Conservation (phyloP, 1,140 invertebrate species). For the Lamellibrachia luymesi region DNA sequence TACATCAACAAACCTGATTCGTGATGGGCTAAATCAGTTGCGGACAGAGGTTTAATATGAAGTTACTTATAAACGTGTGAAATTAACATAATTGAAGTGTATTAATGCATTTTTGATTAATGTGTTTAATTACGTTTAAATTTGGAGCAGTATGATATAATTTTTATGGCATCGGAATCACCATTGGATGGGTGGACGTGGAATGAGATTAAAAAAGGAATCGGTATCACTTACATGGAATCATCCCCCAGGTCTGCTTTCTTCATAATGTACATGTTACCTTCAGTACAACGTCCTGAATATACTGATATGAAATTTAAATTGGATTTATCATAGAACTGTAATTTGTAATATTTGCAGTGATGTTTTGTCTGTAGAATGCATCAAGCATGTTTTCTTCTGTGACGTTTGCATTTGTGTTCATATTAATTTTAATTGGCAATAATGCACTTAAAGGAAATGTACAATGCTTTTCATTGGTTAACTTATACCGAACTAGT, state of each 20-base stretch:
- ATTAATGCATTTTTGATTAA: neutral
- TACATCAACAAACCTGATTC: too few relatives aligned
- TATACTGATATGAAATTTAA: neutral
- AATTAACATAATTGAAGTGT: too few relatives aligned
- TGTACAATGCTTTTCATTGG: too few relatives aligned
- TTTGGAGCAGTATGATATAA: neutral
- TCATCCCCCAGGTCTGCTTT: too few relatives aligned
- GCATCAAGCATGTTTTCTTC: neutral
- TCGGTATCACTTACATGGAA: too few relatives aligned
- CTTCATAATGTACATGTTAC: too few relatives aligned
- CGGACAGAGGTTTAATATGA: too few relatives aligned
- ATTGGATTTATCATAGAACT: neutral
- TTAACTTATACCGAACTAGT: too few relatives aligned
- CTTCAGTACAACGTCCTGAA: neutral
- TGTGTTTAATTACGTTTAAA: neutral
- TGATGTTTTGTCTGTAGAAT: neutral
- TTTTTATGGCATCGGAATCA: neutral
- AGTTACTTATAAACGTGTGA: too few relatives aligned
- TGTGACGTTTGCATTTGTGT: neutral
- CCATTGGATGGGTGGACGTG: too few relatives aligned
- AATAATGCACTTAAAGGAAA: neutral
- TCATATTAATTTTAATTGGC: neutral
- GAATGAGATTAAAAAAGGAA: too few relatives aligned
- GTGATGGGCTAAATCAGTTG: too few relatives aligned
- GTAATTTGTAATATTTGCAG: neutral